Evolutionary conservation across 2,888 invertebrate genomes (phyloP), one percentile per base, ranked within the genome.

Genomic region (Deladenus siricidicola): DNA sequence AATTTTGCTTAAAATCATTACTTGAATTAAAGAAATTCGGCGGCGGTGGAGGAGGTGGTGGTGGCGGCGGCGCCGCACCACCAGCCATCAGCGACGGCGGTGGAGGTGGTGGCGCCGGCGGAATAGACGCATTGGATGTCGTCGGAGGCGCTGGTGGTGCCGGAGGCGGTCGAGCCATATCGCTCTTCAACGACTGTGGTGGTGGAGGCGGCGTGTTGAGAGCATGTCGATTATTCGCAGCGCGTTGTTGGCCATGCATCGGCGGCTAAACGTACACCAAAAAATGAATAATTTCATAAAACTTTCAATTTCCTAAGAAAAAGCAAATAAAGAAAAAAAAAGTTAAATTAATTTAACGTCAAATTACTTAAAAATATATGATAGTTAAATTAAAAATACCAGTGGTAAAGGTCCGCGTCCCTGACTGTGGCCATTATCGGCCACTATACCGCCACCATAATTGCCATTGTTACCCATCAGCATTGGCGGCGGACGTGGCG

Each of bases 71-170:
- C 24, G 34, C 49, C n/a, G 28, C 17, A n/a, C 49, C 49, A 48
- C 26, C 30, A 8, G 39, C 19, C 24, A 47, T 24, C 19, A 4
- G n/a, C 29, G 55, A 45, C 50, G 28, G 50, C 17, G 50, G 29
- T 54, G 50, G 50, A 24, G 60, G 60, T 29, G 60, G 58, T 19
- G 60, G 60, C 14, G 73, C 71, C 21, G 75, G 72, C 6, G 75
- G 48, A 23, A 70, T 51, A 17, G 74, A 70, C 34, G 70, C 69
- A 10, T 14, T 24, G 30, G 50, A 39, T 1, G 47, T 23, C 17
- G 64, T 4, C n/a, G 60, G 34, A 14, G 63, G 62, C 3, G 62
- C 51, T 64, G 29, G 48, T 45, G 59, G 58, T 21, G 67, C 53
- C 21, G 67, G 60, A 14, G 58, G 63, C n/a, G 55, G 56, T 3